Percentiles rank a stretch among this genome's conserved stretches.
These are phyloP conservation scores for Linurgus olivaceus DNA, from an alignment of 2,797 vertebrate genomes.

Conservation along the genomic window DNA sequence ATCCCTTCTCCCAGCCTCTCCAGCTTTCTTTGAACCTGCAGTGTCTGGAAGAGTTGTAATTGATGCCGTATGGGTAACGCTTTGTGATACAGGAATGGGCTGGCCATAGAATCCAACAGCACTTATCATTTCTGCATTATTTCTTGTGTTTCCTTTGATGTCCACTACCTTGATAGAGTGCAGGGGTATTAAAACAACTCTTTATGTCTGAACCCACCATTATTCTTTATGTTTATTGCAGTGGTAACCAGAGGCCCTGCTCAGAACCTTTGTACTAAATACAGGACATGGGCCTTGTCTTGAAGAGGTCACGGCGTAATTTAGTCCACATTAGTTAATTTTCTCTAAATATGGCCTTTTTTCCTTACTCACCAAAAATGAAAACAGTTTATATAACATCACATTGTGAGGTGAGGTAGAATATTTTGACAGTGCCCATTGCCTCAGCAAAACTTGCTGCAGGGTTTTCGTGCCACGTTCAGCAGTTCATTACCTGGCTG, in stretches of 20 bases:
- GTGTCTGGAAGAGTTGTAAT: neutral
- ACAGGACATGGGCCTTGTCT: neutral
- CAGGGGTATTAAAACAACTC: neutral
- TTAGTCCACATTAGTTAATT: neutral
- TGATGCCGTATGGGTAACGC: neutral
- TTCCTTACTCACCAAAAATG: neutral
- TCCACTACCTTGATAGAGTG: neutral
- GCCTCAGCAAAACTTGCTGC: conserved; percentile 10
- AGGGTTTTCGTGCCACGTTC: neutral
- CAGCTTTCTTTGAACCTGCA: neutral
- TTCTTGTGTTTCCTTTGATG: neutral
- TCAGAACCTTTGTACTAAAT: neutral
- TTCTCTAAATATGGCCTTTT: neutral
- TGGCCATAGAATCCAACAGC: neutral
- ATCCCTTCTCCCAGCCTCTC: neutral
- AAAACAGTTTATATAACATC: neutral
- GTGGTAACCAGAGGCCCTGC: neutral
- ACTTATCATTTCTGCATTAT: conserved; percentile 20
- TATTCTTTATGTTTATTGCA: neutral
- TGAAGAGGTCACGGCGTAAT: neutral
- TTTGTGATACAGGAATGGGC: neutral
- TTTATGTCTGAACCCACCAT: neutral
- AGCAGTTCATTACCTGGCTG: neutral
- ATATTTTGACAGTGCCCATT: conserved; percentile 27
- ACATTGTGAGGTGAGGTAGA: neutral